Evolutionary conservation across 2,888 invertebrate species (phyloP).

Genomic region (Perizoma affinitatum): DNA sequence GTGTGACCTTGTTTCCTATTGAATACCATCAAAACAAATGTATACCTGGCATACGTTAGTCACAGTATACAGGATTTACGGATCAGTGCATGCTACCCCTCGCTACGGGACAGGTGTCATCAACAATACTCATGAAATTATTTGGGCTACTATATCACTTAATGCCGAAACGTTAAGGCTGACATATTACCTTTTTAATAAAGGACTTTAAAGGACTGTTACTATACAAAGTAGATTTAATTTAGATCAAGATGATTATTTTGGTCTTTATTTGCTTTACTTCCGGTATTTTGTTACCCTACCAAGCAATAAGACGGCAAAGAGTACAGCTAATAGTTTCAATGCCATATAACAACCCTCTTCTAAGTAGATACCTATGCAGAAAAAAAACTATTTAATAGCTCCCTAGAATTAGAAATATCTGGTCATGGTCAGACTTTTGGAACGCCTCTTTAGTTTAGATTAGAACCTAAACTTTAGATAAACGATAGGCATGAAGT

Average conservation of each 20-base stretch:
- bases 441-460: not conserved
- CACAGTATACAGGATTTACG: slow-evolving; percentile 43
- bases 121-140: slow-evolving; percentile 21
- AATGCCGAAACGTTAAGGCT: slow-evolving; percentile 1
- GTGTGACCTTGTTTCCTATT: slow-evolving; percentile 13
- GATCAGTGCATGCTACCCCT: slow-evolving; percentile 39
- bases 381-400: too few species aligned
- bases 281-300: too few species aligned
- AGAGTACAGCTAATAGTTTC: too few species aligned
- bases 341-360: too few species aligned
- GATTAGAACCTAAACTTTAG: not conserved
- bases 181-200: not conserved
- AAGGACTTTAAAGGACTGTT: too few species aligned
- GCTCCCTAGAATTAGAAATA: too few species aligned
- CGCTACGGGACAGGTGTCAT: slow-evolving; percentile 32
- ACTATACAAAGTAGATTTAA: too few species aligned
- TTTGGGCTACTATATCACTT: slow-evolving; percentile 19
- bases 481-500: not conserved
- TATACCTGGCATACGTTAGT: slow-evolving; percentile 7
- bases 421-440: not conserved
- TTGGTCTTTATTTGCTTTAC: too few species aligned
- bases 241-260: too few species aligned
- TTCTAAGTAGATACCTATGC: too few species aligned
- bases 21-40: slow-evolving; percentile 11
- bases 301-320: too few species aligned